These are phyloP conservation scores for Cyprinella venusta DNA, from an alignment of 2,797 vertebrate species.

Conservation along the genomic window DNA sequence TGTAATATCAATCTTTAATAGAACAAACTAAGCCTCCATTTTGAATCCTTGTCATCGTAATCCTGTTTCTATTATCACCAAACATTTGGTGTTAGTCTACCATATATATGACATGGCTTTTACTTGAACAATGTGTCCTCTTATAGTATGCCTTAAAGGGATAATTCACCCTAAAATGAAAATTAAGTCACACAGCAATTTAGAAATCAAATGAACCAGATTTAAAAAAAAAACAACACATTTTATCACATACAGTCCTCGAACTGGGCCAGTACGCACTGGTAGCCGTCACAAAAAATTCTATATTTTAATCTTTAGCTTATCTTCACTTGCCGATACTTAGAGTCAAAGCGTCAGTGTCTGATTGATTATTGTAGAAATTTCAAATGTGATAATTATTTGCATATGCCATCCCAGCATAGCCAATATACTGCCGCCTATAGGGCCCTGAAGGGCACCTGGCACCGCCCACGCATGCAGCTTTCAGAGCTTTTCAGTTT, in stretches of 20 bases:
- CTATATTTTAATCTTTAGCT: too few species aligned
- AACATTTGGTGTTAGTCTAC: background rate
- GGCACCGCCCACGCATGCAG: background rate
- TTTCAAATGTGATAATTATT: background rate
- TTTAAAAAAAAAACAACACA: conserved; percentile 2
- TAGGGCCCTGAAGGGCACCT: background rate
- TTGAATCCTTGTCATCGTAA: background rate
- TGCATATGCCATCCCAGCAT: background rate
- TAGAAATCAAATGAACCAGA: background rate
- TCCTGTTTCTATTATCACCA: background rate
- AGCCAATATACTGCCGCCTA: background rate
- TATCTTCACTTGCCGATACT: background rate
- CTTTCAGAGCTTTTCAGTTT: background rate
- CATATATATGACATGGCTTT: background rate
- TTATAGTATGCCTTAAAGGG: background rate
- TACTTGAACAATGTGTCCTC: background rate
- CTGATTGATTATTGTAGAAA: background rate
- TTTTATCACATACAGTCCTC: background rate
- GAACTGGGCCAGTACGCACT: too few species aligned
- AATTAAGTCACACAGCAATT: background rate
- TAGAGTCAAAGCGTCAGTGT: background rate
- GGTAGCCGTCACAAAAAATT: too few species aligned
- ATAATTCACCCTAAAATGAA: background rate
- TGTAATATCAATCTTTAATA: background rate
- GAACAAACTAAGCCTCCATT: background rate